These are phyloP conservation scores for Microcebus tavaratra DNA, from an alignment of 2,113 vertebrate species.

Conservation along the genomic window DNA sequence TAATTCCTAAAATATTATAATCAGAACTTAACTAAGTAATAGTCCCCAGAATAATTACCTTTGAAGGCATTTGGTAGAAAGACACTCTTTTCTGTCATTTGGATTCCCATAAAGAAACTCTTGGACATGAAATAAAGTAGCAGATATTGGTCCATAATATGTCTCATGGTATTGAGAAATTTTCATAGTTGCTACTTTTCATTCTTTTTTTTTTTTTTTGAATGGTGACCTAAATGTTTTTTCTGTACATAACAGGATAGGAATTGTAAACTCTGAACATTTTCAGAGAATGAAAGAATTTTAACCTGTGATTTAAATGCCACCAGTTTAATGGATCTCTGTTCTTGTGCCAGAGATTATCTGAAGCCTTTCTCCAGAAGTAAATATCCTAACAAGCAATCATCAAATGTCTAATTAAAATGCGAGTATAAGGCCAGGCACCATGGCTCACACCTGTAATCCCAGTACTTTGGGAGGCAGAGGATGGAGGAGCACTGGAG, in stretches of 20 bases:
- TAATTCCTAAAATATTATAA: slow-evolving; percentile 19
- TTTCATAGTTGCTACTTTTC: slow-evolving; percentile 32
- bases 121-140: not conserved
- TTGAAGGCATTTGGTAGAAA: not conserved
- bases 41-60: not conserved
- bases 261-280: not conserved
- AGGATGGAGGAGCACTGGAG: too few relatives aligned
- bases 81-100: not conserved
- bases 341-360: not conserved
- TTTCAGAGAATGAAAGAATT: not conserved
- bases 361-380: not conserved
- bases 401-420: not conserved
- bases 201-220: not conserved
- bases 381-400: not conserved
- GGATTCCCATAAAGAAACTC: slow-evolving; percentile 7
- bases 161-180: not conserved
- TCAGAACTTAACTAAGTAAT: slow-evolving; percentile 4
- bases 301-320: not conserved
- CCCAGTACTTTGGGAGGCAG: too few relatives aligned
- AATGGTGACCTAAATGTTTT: not conserved
- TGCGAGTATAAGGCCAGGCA: not conserved
- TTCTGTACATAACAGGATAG: not conserved
- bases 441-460: too few relatives aligned
- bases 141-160: not conserved
- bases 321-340: not conserved